Base-by-base conservation (phyloP, 2,888 invertebrate genomes). In the Punctoribates punctum region DNA sequence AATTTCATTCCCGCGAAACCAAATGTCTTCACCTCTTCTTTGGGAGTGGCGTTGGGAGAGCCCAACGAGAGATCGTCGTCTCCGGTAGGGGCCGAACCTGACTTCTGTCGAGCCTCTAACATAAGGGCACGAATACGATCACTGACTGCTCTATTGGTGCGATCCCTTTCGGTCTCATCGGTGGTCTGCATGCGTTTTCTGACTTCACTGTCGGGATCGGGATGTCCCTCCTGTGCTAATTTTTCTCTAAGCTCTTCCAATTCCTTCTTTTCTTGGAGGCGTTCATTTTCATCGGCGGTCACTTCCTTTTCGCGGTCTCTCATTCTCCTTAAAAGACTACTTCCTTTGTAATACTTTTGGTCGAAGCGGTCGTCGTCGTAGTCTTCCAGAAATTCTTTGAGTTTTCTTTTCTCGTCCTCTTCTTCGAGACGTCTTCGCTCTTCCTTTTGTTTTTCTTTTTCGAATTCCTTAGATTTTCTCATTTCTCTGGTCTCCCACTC, bases 351-450 rank as follows among this genome's bases (percentile, higher is more conserved):
- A 77, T 60, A 72, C 60, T 74, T 73, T 27, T 20, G 29, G 73
- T 65, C 65, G 46, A 98, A 96, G 74, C 96, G 88, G 85, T 97
- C 96, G 84, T 99, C 99, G 83, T 98, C 97, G 83, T 99, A 99
- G 85, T 99, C 98, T 86, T 99, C 99, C 3, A 99, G 88, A 85
- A 99, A 99, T 86, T 97, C 95, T 85, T 96, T 95, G 75, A 99
- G 88, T 62, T 94, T 88, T 85, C 94, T 93, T 0, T 96, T 96
- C 85, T 99, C 98, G 77, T 90, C 89, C 84, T 92, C 84, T 77
- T 93, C 87, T 83, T 96, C 95, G 82, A 92, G 91, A 82, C 93
- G 91, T 82, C 91, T 90, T 80, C 90, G 88, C 70, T 91, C 86
- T 83, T 94, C 94, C 81, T 91, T 91, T 82, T 93, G 91, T 77